Base-by-base conservation (phyloP, 2,113 vertebrate species). In the Pseudorasbora parva region DNA sequence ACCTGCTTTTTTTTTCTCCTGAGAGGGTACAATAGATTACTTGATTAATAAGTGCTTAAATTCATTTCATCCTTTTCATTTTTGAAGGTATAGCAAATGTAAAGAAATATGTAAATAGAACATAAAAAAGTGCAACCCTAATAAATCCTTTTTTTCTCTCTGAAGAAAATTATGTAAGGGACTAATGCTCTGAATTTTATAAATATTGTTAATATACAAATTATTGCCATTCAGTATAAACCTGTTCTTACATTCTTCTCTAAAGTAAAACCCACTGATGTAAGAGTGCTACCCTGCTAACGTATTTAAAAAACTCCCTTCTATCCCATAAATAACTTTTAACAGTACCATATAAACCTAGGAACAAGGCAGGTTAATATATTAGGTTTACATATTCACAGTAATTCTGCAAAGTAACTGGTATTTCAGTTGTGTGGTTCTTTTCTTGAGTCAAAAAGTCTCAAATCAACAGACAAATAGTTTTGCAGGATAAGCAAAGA, bases 161-260 rank as follows among this genome's bases (percentile, higher is more conserved):
- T 23, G 12, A 62, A 19, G 14, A 43, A 82, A 49, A 68, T 23
- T 1, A 56, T 74, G 78, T 79, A 78, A 87, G 69, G 81, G 86
- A 83, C 49, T 80, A 81, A 75, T 74, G 84, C 54, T 77, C 33
- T 87, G 82, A 6, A 56, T 81, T 54, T 64, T 57, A 84, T 86
- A 89, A 84, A 88, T 85, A 79, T 82, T 79, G 51, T 82, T 82
- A 82, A 88, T 81, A 57, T 85, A 88, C 79, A 86, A 86, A 85
- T 85, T 88, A 88, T 88, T 86, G 87, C 87, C 87, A 85, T 73
- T 66, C 25, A 82, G 66, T 77, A 85, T 68, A 84, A 78, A 82
- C 57, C 43, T 59, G 43, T 62, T 69, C 23, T 78, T 43, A 66
- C 56, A 64, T 59, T 77, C 47, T 27, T 51, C 69, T 54, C 51